Evolutionary conservation across 1,140 invertebrate species (phyloP), one percentile per base, ranked within the genome.

Genomic region (Agrypnia vestita): DNA sequence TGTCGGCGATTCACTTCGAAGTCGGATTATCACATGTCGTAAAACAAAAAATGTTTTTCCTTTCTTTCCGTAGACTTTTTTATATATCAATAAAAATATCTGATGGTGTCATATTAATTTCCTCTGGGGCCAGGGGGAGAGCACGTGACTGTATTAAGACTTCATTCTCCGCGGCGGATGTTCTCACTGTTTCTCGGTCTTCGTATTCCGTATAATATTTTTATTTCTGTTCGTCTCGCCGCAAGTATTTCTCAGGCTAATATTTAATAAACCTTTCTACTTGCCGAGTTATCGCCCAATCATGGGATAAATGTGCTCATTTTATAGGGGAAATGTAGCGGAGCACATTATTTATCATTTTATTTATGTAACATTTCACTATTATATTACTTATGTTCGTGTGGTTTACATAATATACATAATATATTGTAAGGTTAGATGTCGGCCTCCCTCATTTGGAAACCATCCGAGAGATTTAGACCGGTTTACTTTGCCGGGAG

Each of bases 71-170:
- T 35, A 46, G 47, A 35, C 49, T 62, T 35, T 75, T 76, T 80
- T 64, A 47, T 75, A 67, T 77, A 77, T 78, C 80, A 79, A 81
- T 81, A 81, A 81, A 81, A 74, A 79, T 75, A 74, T 79, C 59
- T 67, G 80, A 76, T 78, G 59, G 76, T 78, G 76, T 81, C 80
- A 79, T 81, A 81, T 81, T 81, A 81, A 81, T 81, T 81, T 81
- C 80, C 80, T 81, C 46, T 75, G 80, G 80, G 80, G 80, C 75
- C 78, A 74, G 71, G 53, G 44, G 62, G 56, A 17, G 73, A 71
- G 56, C 15, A 81, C 80, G 80, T 81, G 80, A 81, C 77, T 79
- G 69, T 73, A 69, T 73, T 74, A 79, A 62, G 59, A 67, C 44
- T 64, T 51, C 75, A 77, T 76, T 77, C 75, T 77, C 67, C 35